A percentile compares a stretch with the other conserved stretches of the same genome.
phyloP scores from a whole-genome alignment of 2,113 vertebrate genomes.

The Odocoileus hemionus region DNA sequence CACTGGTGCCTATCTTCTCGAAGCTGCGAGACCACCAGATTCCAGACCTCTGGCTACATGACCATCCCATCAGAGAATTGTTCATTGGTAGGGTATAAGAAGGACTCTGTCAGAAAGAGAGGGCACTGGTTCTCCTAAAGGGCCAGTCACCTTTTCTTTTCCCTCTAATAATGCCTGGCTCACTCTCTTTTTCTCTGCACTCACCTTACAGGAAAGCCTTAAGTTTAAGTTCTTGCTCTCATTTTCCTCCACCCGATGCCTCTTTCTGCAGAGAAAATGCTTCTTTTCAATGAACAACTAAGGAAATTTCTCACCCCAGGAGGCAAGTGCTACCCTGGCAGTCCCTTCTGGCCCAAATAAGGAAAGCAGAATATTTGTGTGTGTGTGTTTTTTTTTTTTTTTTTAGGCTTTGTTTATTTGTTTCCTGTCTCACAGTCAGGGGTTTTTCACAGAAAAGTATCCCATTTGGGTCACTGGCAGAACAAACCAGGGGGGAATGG shows the following conservation, averaged over 20 bases:
- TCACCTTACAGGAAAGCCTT: background rate
- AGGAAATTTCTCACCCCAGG: background rate
- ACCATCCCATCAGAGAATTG: background rate
- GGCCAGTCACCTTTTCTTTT: background rate
- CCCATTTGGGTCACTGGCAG: background rate
- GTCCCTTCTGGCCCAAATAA: background rate
- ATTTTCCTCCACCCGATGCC: background rate
- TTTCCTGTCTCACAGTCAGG: background rate
- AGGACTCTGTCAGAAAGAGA: background rate
- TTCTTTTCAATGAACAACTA: background rate
- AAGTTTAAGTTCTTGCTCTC: background rate
- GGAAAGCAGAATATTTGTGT: background rate
- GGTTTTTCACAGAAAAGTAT: background rate
- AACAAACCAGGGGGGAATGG: too few species aligned
- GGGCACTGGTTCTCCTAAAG: rapidly evolving
- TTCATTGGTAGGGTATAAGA: background rate
- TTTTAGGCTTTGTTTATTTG: background rate
- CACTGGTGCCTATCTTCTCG: background rate
- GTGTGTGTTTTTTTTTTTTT: too few species aligned
- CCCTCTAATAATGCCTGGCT: background rate
- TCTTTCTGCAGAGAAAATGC: background rate
- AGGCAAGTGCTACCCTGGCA: background rate
- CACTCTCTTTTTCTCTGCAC: background rate
- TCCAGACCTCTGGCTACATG: background rate
- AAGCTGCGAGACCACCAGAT: background rate